Evolutionary conservation across 2,113 vertebrate genomes (phyloP).

Genomic region (Vombatus ursinus): DNA sequence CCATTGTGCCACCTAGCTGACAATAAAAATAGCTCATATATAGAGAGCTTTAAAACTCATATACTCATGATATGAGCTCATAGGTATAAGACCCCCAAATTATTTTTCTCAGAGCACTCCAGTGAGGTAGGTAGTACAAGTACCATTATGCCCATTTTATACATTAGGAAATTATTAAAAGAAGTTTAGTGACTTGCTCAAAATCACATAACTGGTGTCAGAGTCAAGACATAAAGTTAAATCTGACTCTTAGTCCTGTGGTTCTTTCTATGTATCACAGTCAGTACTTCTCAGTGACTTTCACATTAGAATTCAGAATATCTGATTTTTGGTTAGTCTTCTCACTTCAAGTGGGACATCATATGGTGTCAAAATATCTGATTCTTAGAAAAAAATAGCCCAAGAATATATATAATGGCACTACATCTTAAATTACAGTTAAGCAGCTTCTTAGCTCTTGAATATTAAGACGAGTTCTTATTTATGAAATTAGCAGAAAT

Average conservation of each 20-base stretch:
- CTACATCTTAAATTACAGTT: slow-evolving; percentile 52
- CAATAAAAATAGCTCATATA: neutral
- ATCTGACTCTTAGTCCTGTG: neutral
- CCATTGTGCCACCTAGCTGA: neutral
- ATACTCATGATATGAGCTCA: neutral
- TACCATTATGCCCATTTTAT: neutral
- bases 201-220: neutral
- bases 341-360: neutral
- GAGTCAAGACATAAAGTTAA: neutral
- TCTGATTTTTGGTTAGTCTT: neutral
- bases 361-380: slow-evolving; percentile 15
- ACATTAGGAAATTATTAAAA: neutral
- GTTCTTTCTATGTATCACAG: neutral
- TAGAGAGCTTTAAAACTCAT: neutral
- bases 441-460: neutral
- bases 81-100: neutral
- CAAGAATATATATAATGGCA: neutral
- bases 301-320: neutral
- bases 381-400: slow-evolving; percentile 15
- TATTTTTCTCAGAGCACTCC: neutral
- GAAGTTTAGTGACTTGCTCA: neutral
- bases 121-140: neutral
- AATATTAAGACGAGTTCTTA: slow-evolving; percentile 38
- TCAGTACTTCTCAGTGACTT: neutral
- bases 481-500: slow-evolving; percentile 57